Evolutionary conservation across 2,888 invertebrate species (phyloP), one percentile per base, ranked within the genome.

Genomic region (Antheraea assamensis): DNA sequence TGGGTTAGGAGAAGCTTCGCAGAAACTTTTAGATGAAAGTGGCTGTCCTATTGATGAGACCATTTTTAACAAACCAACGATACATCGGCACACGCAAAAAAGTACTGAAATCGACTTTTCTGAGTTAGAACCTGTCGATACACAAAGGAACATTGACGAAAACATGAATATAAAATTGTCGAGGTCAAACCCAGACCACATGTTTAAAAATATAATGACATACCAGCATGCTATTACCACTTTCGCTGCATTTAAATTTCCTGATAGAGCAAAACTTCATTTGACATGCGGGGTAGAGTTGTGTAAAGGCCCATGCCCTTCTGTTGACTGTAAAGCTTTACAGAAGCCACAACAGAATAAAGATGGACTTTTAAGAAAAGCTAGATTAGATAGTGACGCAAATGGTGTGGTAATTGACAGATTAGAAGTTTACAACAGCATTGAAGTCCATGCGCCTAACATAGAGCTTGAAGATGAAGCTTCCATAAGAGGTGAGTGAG

Each of bases 171-270:
- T 90, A 0, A 92, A 90, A 80, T 78, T 85, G 3, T 81, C 87
- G n/a, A 91, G 83, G 77, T 81, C 83, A 2, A 92, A 93, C 74
- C 91, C 93, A 0, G 93, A 93, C 4, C 84, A 88, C 71, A 87
- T 90, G 80, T 88, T 92, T 35, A 93, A 91, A 79, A 92, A 93
- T 80, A 92, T 95, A 49, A 95, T 95, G 95, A 92, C 92, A 0
- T 95, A 94, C 75, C 93, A 95, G 79, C 93, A 95, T 76, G 95
- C 95, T 2, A 84, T 94, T 1, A 94, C 97, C 0, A 96, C 96
- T 27, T 98, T 98, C 90, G 96, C 97, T 1, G 98, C 97, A 7
- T 98, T 98, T 83, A 97, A 97, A 84, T 98, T 98, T 88, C 97
- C 97, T 5, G 97, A 97, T 83, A 94, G 97, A 77, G 97, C 97